Evolutionary conservation across 2,113 vertebrate species (phyloP).

Genomic region (Oryzias curvinotus): DNA sequence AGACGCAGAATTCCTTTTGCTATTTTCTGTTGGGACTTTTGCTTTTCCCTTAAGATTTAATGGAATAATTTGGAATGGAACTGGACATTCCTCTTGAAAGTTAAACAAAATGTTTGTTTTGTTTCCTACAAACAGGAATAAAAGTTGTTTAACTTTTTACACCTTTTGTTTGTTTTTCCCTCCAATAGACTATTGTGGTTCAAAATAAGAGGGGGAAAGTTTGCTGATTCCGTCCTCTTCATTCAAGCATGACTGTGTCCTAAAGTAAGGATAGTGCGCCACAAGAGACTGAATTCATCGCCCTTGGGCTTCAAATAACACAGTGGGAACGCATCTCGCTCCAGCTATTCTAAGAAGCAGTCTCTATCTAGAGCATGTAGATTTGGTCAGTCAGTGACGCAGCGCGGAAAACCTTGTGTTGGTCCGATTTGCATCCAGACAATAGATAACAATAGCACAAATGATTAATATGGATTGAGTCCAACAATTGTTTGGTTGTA

Average conservation of each 20-base stretch:
- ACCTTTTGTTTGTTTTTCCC: too few species aligned
- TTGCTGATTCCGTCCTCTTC: constrained; percentile 23
- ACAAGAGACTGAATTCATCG: constrained; percentile 67
- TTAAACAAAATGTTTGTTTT: not conserved
- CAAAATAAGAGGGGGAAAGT: constrained; percentile 5
- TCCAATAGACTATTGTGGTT: too few species aligned
- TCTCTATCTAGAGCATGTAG: constrained; percentile 66
- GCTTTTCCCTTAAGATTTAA: not conserved
- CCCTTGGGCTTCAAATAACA: constrained; percentile 81
- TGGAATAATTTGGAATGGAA: not conserved
- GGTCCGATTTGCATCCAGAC: too few species aligned
- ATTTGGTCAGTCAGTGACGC: constrained; percentile 38
- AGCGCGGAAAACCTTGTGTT: constrained; percentile 10
- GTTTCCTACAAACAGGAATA: too few species aligned
- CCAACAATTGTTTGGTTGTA: too few species aligned
- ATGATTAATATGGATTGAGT: too few species aligned
- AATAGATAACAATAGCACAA: too few species aligned
- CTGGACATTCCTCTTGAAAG: not conserved
- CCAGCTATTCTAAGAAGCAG: constrained; percentile 80
- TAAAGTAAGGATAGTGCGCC: constrained; percentile 31
- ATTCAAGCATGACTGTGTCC: constrained; percentile 4
- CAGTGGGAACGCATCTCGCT: constrained; percentile 72
- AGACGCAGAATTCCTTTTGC: not conserved
- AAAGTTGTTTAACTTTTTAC: too few species aligned
- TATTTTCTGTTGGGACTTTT: not conserved